Evolutionary conservation across 1,140 invertebrate genomes (phyloP), one percentile per base, ranked within the genome.

Genomic region (Zaprionus nigranus): DNA sequence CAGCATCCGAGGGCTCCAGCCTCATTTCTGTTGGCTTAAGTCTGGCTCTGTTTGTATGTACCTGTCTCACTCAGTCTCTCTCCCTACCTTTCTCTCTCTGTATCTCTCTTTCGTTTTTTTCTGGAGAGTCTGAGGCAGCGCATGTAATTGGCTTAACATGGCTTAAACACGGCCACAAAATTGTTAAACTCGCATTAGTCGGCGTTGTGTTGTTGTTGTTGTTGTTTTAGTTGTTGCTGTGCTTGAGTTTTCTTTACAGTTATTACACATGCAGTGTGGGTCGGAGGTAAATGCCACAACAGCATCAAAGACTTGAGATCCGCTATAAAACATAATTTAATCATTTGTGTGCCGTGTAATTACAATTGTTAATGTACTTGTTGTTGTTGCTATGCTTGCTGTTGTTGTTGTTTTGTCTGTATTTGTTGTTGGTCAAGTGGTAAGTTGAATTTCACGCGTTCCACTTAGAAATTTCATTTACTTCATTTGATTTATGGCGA

Each of bases 61-160:
- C 30, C 30, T 54, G 2, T 46, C 40, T 46, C 40, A 3, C 5
- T n/a, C n/a, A 5, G 9, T n/a, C 40, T 17, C n/a, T 17, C 5
- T 46, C 4, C 15, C 46, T 49, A 51, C 46, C 40, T 46, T 9
- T 12, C 20, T 20, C 20, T 51, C 11, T 20, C 20, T 51, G 3
- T 22, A n/a, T 43, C 6, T 2, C 15, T 24, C 20, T 51, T 5
- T 20, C 7, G n/a, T 6, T 46, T 46, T 17, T 36, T 13, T 34
- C 15, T 58, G 46, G 46, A 65, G 46, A 26, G 56, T 28, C 20
- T 26, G 49, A 68, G 67, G 64, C 67, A 65, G 57, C 46, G 69
- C 81, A 69, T 88, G 71, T 90, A 88, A 88, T 90, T 88, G 84
- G 84, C 84, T 88, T 88, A 90, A 84, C 81, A 84, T 84, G 84